phyloP scores from a whole-genome alignment of 2,113 vertebrate genomes.

The Hystrix brachyura region DNA sequence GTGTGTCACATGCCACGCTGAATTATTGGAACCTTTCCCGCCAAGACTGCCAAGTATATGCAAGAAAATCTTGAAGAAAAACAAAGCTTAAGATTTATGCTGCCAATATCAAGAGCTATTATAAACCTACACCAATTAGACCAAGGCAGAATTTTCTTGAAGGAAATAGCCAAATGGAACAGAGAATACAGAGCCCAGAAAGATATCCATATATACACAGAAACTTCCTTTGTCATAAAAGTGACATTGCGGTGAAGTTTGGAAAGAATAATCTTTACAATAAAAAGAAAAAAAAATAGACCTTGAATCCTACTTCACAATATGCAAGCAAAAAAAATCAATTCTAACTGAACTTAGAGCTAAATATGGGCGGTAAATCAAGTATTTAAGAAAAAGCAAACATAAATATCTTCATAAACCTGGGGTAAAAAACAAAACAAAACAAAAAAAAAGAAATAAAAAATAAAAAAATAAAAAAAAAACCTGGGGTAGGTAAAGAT shows the following conservation, averaged over 20 bases:
- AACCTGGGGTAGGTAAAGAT: background rate
- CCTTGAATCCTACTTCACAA: background rate
- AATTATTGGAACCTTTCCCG: background rate
- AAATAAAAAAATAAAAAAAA: too few species aligned
- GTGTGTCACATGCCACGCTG: background rate
- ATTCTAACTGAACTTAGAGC: background rate
- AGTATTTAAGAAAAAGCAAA: background rate
- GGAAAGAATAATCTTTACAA: background rate
- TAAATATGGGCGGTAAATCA: background rate
- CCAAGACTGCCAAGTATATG: background rate
- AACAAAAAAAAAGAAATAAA: too few species aligned
- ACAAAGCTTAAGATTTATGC: background rate
- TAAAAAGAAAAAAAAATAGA: background rate
- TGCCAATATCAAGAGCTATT: background rate
- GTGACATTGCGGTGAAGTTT: background rate
- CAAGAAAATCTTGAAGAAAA: background rate
- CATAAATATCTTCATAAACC: background rate
- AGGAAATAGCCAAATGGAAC: background rate
- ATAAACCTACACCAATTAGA: background rate
- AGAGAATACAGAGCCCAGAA: background rate
- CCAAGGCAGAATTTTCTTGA: background rate
- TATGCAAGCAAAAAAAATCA: background rate
- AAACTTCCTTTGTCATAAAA: background rate
- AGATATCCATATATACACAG: background rate
- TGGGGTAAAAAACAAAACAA: background rate